Evolutionary conservation across 37 sponge, comb jelly and placozoan genomes (phyloP), one percentile per base, ranked within the genome.

Genomic region (Halichondria panicea): DNA sequence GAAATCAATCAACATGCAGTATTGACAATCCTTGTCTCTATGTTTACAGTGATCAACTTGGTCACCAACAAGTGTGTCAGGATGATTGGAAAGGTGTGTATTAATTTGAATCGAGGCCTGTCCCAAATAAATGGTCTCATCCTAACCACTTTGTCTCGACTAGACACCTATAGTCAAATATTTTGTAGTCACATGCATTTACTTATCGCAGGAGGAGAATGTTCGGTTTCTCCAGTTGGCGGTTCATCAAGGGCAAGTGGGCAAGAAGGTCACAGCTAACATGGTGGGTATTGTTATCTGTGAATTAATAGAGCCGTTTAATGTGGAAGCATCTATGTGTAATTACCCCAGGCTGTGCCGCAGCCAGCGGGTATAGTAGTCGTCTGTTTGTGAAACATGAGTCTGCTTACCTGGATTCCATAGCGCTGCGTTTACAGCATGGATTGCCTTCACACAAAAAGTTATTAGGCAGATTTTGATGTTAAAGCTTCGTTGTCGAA

Each of bases 41-140:
- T 68, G 1, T 66, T 21, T 68, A 0, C 70, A 93, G 90, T 96
- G 18, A 74, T 92, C 44, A 92, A 96, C 54, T 63, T 96, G 0
- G n/a, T 55, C 42, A 87, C 91, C 56, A 89, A 89, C 71, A 89
- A 86, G 58, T 97, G 98, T 91, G 88, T 92, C 37, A 68, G 88
- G 22, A 79, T 92, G 63, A 69, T 97, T 37, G 98, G 95, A 27
- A 95, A 89, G 81, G 93, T 90, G 39, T 35, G 68, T 22, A 13
- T 11, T 32, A 33, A 4, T 53, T 70, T 28, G 55, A 46, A 45
- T 9, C 50, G 25, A 48, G 13, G 34, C 13, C 5, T 48, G 9
- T 45, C 25, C 19, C 31, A 25, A 7, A 8, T 31, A 25, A 7
- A 59, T 22, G 8, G 25, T 22, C 27, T 8, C 27, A 7, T 22